A percentile compares a stretch with the other conserved stretches of the same genome.
phyloP scores from a whole-genome alignment of 2,888 invertebrate species.

The Microchrysa polita region DNA sequence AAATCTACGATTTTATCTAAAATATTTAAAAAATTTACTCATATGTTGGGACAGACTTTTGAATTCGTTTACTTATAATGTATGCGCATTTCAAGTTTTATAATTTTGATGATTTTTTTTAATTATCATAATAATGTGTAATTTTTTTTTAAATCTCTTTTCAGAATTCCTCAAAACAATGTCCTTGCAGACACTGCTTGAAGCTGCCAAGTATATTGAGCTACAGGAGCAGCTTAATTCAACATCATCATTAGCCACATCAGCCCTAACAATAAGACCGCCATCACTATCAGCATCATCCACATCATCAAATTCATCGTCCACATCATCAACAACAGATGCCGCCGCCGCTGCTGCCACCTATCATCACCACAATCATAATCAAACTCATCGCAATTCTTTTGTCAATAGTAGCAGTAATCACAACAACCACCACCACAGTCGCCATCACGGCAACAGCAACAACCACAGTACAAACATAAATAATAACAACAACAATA shows the following conservation, averaged over 20 bases:
- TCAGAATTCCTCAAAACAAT: constrained; percentile 25
- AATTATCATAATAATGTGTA: neutral
- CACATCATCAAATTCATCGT: constrained; percentile 41
- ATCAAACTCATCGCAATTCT: neutral
- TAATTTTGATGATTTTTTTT: neutral
- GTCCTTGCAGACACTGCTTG: constrained; percentile 57
- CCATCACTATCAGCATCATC: constrained; percentile 49
- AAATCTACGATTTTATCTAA: too few relatives aligned
- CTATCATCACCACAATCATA: constrained; percentile 42
- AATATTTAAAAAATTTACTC: too few relatives aligned
- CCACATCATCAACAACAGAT: constrained; percentile 12
- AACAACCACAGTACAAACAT: constrained; percentile 42
- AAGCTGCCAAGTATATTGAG: constrained; percentile 62
- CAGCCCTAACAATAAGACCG: constrained; percentile 46
- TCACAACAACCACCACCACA: constrained; percentile 9
- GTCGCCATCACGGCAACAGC: constrained; percentile 24
- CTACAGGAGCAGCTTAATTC: constrained; percentile 57
- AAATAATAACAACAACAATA: constrained; percentile 43
- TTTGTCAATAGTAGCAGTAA: constrained; percentile 21
- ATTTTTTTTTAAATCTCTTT: too few relatives aligned
- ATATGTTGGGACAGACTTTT: too few relatives aligned
- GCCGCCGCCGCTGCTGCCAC: constrained; percentile 45
- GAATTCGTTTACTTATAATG: too few relatives aligned
- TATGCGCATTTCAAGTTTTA: too few relatives aligned
- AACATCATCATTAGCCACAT: constrained; percentile 48